Percentiles rank a stretch among this genome's conserved stretches.
phyloP scores from a whole-genome alignment of 37 sponge, comb jelly and placozoan genomes.

The Crambe crambe region DNA sequence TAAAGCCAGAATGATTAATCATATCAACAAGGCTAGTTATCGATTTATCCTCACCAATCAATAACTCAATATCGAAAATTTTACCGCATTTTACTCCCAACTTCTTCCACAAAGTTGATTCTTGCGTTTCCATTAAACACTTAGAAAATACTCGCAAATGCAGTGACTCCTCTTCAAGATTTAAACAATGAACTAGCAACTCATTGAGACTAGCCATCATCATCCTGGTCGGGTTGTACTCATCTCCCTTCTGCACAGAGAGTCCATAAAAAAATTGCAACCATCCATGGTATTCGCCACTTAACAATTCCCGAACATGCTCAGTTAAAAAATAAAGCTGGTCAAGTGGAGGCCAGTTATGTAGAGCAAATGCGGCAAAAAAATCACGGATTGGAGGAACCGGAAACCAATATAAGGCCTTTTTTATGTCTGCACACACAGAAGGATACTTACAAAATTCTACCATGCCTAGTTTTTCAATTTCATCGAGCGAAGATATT shows the following conservation, averaged over 20 bases:
- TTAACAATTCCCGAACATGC: not conserved
- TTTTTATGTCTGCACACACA: not conserved
- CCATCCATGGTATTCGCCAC: not conserved
- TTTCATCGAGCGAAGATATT: not conserved
- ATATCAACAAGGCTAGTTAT: not conserved
- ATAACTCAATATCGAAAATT: not conserved
- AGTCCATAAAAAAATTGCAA: conserved; percentile 11
- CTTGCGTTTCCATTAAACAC: conserved; percentile 19
- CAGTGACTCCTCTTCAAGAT: not conserved
- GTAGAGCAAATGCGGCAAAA: conserved; percentile 5
- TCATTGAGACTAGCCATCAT: not conserved
- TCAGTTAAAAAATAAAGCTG: conserved; percentile 1
- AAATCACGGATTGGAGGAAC: not conserved
- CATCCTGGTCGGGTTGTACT: conserved; percentile 4
- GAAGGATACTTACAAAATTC: not conserved
- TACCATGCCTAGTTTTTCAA: not conserved
- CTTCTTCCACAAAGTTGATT: conserved; percentile 2
- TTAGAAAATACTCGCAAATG: not conserved
- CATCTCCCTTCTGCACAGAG: not conserved
- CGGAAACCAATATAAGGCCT: not conserved
- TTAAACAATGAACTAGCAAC: not conserved
- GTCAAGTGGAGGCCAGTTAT: not conserved
- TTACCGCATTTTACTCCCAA: not conserved
- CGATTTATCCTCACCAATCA: not conserved
- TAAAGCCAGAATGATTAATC: conserved; percentile 7